A percentile compares a stretch with the other conserved stretches of the same genome.
Evolutionary conservation across 2,888 invertebrate genomes (phyloP).

Genomic region (Rosalia funebris): DNA sequence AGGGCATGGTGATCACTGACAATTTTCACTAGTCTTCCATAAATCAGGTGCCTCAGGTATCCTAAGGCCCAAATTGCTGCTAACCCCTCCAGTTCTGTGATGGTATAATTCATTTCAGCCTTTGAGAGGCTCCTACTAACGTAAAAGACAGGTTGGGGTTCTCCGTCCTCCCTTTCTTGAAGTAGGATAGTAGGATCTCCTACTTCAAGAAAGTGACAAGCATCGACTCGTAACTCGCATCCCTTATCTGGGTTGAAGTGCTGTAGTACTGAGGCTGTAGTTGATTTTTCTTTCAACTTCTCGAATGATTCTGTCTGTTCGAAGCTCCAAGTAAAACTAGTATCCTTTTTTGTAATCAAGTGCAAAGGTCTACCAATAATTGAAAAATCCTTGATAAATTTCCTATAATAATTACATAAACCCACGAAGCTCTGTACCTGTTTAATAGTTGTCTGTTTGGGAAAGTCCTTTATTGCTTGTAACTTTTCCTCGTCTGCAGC

Average conservation of each 20-base stretch:
- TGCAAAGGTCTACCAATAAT: conserved; percentile 28
- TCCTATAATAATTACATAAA: conserved; percentile 26
- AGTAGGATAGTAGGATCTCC: conserved; percentile 30
- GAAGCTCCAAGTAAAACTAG: conserved; percentile 18
- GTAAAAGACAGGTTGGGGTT: conserved; percentile 41
- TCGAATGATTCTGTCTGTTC: conserved; percentile 10
- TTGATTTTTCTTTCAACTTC: conserved; percentile 29
- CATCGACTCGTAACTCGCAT: conserved; percentile 29
- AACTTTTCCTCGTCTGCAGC: conserved; percentile 22
- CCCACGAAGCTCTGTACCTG: conserved; percentile 25
- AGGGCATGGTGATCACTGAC: too few relatives aligned
- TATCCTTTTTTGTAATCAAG: conserved; percentile 25
- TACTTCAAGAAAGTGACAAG: conserved; percentile 14
- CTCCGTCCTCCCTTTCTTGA: conserved; percentile 29
- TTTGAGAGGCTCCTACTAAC: conserved; percentile 39
- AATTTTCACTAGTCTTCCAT: conserved; percentile 34
- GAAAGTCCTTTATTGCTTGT: conserved; percentile 23
- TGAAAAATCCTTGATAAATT: conserved; percentile 31
- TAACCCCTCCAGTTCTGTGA: conserved; percentile 34
- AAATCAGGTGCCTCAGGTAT: too few relatives aligned
- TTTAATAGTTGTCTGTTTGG: conserved; percentile 30
- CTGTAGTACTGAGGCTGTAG: conserved; percentile 16
- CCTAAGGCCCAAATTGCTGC: conserved; percentile 9
- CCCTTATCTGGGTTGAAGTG: conserved; percentile 21
- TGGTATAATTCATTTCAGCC: conserved; percentile 40